phyloP scores from a whole-genome alignment of 2,888 invertebrate genomes.

The Eugnorisma glareosa region DNA sequence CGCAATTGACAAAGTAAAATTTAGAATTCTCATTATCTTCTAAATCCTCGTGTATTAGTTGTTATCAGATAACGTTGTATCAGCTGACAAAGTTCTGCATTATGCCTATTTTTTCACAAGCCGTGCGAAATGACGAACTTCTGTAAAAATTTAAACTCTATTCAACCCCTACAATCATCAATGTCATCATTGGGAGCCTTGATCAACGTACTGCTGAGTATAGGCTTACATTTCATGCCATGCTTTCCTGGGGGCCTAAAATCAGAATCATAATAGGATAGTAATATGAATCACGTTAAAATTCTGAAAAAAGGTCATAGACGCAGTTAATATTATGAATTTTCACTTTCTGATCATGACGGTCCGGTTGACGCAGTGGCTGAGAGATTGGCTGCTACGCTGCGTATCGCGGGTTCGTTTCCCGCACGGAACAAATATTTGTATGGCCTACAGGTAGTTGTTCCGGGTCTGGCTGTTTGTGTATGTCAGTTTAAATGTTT shows the following conservation, averaged over 20 bases:
- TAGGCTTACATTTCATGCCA: not conserved
- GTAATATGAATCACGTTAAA: too few relatives aligned
- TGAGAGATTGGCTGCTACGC: too few relatives aligned
- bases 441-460: too few relatives aligned
- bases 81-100: constrained; percentile 11
- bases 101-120: constrained; percentile 3
- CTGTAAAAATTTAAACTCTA: not conserved
- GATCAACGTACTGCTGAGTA: not conserved
- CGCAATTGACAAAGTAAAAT: constrained; percentile 8
- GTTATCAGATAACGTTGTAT: constrained; percentile 33
- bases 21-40: constrained; percentile 2
- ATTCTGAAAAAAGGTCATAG: too few relatives aligned
- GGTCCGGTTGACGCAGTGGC: too few relatives aligned
- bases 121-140: not conserved
- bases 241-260: not conserved
- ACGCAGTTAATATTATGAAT: too few relatives aligned
- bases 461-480: too few relatives aligned
- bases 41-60: constrained; percentile 25
- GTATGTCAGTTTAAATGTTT: too few relatives aligned
- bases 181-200: not conserved
- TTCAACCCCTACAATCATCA: not conserved
- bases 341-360: too few relatives aligned
- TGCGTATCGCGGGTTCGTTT: too few relatives aligned
- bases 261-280: too few relatives aligned
- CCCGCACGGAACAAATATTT: too few relatives aligned